Base-by-base conservation (phyloP, 1,140 invertebrate genomes). In the Nephila pilipes region DNA sequence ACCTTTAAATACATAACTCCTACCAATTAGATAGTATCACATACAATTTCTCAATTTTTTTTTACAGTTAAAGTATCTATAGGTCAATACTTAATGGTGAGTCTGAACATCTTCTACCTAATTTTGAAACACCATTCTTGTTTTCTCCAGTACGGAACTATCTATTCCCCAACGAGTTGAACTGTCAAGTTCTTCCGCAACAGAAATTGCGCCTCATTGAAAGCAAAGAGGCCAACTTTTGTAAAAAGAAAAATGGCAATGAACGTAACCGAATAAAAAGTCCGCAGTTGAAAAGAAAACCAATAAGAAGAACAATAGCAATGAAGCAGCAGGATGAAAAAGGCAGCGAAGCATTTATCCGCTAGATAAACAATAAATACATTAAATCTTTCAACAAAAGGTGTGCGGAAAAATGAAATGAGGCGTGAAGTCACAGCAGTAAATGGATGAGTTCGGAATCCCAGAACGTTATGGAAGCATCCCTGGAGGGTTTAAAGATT, bases 361-460 rank as follows among this genome's bases (percentile, higher is more conserved):
- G 12, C 25, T 29, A 85, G 83, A 85, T 85, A 85, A 85, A 85
- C 83, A 85, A 85, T 85, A 85, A 85, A 85, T 58, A 60, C 83
- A 85, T 85, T 85, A 60, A 25, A 85, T 85, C 83, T 85, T 57
- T 58, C 16, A 36, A 29, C 29, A 85, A 85, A 85, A 16, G 29
- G 46, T 25, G 25, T 22, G 16, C 22, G 22, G 83, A 32, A 32
- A 75, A 75, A 75, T 12, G 65, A 85, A 85, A 85, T 85, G 83
- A 85, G 83, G 83, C 83, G 83, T 85, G 54, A 85, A 85, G 83
- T 58, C 83, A 20, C 46, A 32, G 29, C n/a, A 18, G 25, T 75
- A 75, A 75, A 75, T 75, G 29, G 83, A 58, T 58, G 83, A 58
- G 29, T 18, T 65, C 65, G 25, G 65, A 75, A 75, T 75, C 65